Base-by-base conservation (phyloP, 2,888 invertebrate genomes). In the Sinopyrophorus schimmeli region DNA sequence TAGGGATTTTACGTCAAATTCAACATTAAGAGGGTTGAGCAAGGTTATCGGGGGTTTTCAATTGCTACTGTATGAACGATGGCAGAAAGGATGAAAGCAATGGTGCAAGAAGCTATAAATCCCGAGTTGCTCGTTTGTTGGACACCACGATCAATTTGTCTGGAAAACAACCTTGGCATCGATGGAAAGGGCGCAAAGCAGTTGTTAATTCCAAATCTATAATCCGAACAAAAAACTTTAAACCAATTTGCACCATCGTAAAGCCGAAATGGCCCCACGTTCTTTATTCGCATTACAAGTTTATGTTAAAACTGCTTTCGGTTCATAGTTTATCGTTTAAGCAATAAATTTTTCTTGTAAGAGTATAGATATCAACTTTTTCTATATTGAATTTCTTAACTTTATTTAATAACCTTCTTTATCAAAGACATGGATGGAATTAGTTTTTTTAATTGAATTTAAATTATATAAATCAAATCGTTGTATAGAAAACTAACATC, bases 91-190 rank as follows among this genome's bases (percentile, higher is more conserved):
- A 56, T 56, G 57, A 55, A 56, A 43, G 49, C 51, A 49, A 56
- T 56, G 54, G 54, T 31, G 51, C 53, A 48, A 39, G 49, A 43
- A 47, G 32, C 56, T 40, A 59, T 59, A 59, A 58, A 59, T 59
- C 57, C 54, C 51, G 28, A 49, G 37, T 24, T 37, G 31, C 49
- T 53, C 53, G 53, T 54, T 54, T 54, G 48, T 54, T 44, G 51
- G 46, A 54, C 48, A 52, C 40, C 49, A 32, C 54, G 23, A 51
- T 46, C 55, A 57, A 58, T 58, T 58, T 58, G 55, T 55, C 55
- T 42, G 23, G 42, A 40, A 46, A 49, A 53, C 48, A 48, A 44
- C 43, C 28, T 48, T 40, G 39, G 31, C 40, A 48, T 53, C 53
- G 35, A 53, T 31, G 26, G 35, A 34, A 49, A 34, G 30, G 46